Evolutionary conservation across 2,797 vertebrate species (phyloP).

Genomic region (Hemitrygon akajei): DNA sequence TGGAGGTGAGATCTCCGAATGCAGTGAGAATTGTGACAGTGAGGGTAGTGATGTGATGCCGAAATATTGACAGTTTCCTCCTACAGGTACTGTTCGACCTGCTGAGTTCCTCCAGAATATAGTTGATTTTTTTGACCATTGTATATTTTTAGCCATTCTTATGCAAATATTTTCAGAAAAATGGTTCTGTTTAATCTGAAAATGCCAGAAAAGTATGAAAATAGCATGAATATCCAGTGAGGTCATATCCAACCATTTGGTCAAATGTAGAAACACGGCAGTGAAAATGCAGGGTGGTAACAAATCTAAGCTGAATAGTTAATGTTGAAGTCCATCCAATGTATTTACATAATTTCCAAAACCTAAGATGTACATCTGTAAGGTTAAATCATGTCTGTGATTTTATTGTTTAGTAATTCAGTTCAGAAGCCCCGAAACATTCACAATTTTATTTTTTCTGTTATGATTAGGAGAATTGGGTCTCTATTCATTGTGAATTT

Average conservation of each 20-base stretch:
- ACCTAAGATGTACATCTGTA: neutral
- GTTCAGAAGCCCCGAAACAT: neutral
- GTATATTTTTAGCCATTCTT: no score
- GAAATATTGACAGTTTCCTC: no score
- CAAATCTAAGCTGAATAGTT: neutral
- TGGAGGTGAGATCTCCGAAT: no score
- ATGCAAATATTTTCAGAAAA: neutral
- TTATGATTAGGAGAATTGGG: neutral
- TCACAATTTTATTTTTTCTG: neutral
- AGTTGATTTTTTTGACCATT: no score
- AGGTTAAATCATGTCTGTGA: neutral
- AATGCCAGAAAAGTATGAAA: neutral
- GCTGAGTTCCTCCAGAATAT: no score
- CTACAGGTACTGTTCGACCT: no score
- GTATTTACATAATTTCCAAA: neutral
- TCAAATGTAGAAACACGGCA: neutral
- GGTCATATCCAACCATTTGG: neutral
- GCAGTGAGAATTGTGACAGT: no score
- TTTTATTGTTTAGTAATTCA: neutral
- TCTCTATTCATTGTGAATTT: no score
- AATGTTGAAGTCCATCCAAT: no score
- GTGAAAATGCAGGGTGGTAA: neutral
- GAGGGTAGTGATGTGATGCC: no score
- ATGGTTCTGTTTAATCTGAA: neutral
- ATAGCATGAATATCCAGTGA: neutral